Base-by-base conservation (phyloP, 2,797 vertebrate species). In the Bovichtus variegatus region DNA sequence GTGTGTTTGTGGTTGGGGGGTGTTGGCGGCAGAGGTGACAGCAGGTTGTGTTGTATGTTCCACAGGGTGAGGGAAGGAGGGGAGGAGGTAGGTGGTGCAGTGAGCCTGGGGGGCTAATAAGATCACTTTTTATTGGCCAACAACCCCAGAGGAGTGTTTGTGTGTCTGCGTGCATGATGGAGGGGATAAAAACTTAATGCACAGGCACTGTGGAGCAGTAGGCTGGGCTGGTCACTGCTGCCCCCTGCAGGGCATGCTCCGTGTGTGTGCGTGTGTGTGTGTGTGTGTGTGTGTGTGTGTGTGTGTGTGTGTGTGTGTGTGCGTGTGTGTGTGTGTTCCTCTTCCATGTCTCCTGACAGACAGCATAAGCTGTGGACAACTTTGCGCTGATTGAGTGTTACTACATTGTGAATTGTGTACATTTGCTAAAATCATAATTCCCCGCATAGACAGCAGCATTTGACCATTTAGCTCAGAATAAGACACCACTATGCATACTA, bases 91-190 rank as follows among this genome's bases (percentile, higher is more conserved):
- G 89, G 82, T 83, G 87, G 80, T 79, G 83, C 81, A 70, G 66
- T 58, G 76, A 86, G 86, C 75, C 64, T 61, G 49, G 84, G 74
- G 81, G 79, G 85, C 76, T 90, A 92, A 91, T 93, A 93, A 93
- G 91, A 93, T 89, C 80, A 71, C 83, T 89, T 89, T 93, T 93
- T 93, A 93, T 93, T 91, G 91, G 88, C 79, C 78, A 84, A 84
- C 82, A 86, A 85, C 85, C 90, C 90, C 90, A 89, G 89, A 91
- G 92, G 89, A 87, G 86, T 91, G 90, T 93, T 94, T 92, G 93
- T 92, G 93, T 93, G 92, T 93, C 84, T 93, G 88, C 84, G 81
- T 92, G 91, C 85, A 83, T 91, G 90, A 93, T 93, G 86, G 87
- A 90, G 77, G 81, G 87, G 86, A 92, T 90, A 88, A 87, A 92